phyloP scores from a whole-genome alignment of 2,113 vertebrate genomes.

The Lepus timidus region DNA sequence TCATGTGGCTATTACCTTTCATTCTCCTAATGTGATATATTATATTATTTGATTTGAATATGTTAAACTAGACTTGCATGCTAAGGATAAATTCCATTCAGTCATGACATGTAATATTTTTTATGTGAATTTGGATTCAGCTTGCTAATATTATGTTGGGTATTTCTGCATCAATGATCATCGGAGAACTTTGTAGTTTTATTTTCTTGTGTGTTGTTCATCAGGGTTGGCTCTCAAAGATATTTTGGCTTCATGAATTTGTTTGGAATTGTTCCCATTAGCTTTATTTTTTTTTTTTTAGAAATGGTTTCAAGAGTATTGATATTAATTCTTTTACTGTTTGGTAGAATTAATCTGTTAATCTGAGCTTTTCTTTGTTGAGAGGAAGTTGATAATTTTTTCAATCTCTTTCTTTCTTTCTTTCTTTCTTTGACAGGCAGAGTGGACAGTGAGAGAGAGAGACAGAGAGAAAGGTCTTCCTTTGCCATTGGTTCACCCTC shows the following conservation, averaged over 20 bases:
- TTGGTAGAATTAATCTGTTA: neutral
- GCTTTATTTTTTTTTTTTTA: neutral
- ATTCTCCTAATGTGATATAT: neutral
- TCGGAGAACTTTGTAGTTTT: neutral
- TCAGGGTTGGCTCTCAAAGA: neutral
- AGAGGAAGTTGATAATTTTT: neutral
- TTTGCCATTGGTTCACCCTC: too few relatives aligned
- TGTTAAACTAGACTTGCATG: neutral
- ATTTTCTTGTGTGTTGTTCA: neutral
- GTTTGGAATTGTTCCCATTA: neutral
- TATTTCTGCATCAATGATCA: constrained; percentile 12
- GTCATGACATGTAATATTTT: neutral
- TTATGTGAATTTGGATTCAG: neutral
- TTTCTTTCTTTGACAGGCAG: too few relatives aligned
- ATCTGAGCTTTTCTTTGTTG: neutral
- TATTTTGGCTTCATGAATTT: neutral
- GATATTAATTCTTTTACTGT: neutral
- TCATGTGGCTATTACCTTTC: neutral
- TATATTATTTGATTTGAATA: neutral
- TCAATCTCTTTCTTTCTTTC: neutral
- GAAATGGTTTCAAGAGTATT: neutral
- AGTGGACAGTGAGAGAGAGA: too few relatives aligned
- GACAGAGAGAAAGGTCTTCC: too few relatives aligned
- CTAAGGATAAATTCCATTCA: neutral
- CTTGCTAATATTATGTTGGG: constrained; percentile 20